These are phyloP conservation scores for Dendrocincla fuliginosa DNA, from an alignment of 2,797 vertebrate species.

Conservation along the genomic window DNA sequence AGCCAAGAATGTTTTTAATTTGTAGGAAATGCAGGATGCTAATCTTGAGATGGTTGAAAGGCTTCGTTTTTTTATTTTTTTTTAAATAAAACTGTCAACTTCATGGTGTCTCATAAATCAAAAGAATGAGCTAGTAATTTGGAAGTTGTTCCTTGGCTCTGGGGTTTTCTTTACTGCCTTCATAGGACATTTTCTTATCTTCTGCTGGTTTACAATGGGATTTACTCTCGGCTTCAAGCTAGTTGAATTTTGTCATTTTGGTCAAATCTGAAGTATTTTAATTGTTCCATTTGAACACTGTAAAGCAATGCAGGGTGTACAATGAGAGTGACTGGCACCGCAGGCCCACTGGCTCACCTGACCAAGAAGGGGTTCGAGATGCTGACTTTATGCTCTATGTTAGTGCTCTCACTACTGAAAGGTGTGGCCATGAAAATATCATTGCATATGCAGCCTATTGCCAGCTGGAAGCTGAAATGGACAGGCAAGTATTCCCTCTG, in stretches of 20 bases:
- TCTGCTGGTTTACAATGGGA: background rate
- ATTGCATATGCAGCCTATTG: slow-evolving; percentile 97
- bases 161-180: background rate
- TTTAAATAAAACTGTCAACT: background rate
- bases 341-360: slow-evolving; percentile 79
- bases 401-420: slow-evolving; percentile 90
- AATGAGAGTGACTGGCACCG: slow-evolving; percentile 84
- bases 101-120: background rate
- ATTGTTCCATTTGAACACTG: background rate
- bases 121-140: background rate
- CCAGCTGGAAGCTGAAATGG: slow-evolving; percentile 93
- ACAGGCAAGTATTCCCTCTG: slow-evolving; percentile 81
- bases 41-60: background rate
- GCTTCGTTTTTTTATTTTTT: background rate
- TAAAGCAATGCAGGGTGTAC: slow-evolving; percentile 91
- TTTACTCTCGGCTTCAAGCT: background rate
- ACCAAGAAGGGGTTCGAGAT: slow-evolving; percentile 86
- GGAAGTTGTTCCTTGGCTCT: background rate
- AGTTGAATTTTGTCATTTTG: background rate
- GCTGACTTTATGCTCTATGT: slow-evolving; percentile 94
- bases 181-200: background rate
- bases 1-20: background rate
- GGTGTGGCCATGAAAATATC: slow-evolving; percentile 94
- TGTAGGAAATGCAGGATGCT: background rate
- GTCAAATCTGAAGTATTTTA: background rate